phyloP scores from a whole-genome alignment of 2,888 invertebrate species.

The Thecocarcelia acutangulata region DNA sequence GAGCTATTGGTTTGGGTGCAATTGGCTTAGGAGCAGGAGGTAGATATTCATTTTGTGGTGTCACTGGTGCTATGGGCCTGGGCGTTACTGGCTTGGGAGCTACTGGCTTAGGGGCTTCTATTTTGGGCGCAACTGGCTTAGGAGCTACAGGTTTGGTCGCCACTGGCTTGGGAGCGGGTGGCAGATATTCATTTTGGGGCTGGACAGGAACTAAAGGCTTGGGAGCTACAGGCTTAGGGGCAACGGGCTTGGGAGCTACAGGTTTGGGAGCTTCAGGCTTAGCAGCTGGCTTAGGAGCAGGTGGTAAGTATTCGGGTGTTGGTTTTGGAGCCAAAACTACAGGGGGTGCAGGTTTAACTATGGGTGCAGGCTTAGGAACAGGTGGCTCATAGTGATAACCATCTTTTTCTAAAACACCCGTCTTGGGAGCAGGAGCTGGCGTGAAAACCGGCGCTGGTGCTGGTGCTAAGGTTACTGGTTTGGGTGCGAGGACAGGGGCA shows the following conservation, averaged over 20 bases:
- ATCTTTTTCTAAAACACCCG: conserved; percentile 74
- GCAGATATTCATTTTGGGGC: conserved; percentile 65
- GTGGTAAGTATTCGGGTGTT: conserved; percentile 40
- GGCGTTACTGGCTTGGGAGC: conserved; percentile 26
- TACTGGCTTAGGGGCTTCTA: conserved; percentile 68
- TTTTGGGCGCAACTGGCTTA: conserved; percentile 47
- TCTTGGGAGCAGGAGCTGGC: conserved; percentile 26
- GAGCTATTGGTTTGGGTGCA: conserved; percentile 36
- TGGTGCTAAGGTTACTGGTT: conserved; percentile 18
- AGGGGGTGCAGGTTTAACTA: conserved; percentile 39
- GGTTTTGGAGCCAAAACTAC: conserved; percentile 30
- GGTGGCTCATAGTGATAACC: conserved; percentile 75
- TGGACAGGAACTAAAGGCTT: conserved; percentile 45
- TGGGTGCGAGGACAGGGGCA: conserved; percentile 15
- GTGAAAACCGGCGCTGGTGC: not conserved
- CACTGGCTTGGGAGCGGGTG: conserved; percentile 52
- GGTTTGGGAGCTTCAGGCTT: conserved; percentile 52
- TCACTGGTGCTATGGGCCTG: conserved; percentile 34
- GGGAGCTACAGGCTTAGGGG: too few relatives aligned
- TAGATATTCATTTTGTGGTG: too few relatives aligned
- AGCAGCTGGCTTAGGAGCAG: conserved; percentile 49
- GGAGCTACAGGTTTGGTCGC: conserved; percentile 44
- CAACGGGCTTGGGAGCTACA: too few relatives aligned
- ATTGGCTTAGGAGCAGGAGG: conserved; percentile 23
- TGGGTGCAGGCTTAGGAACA: conserved; percentile 51